phyloP scores from a whole-genome alignment of 2,797 vertebrate species.

The Eospalax fontanierii region DNA sequence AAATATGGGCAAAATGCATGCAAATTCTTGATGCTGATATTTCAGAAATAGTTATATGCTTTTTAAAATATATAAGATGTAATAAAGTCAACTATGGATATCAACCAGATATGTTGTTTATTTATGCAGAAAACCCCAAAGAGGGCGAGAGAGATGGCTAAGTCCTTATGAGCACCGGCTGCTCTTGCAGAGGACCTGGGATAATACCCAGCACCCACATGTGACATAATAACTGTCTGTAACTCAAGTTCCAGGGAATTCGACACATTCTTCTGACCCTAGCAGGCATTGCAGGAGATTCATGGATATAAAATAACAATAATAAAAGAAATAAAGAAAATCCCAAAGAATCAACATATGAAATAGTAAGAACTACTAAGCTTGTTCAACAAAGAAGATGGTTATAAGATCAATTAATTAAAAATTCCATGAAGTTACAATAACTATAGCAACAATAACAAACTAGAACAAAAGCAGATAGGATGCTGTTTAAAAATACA shows the following conservation, averaged over 20 bases:
- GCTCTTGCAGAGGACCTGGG: too few relatives aligned
- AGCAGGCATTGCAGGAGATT: too few relatives aligned
- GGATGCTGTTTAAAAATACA: neutral
- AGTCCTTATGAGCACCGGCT: too few relatives aligned
- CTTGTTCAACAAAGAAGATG: neutral
- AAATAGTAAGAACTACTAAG: slow-evolving; percentile 26
- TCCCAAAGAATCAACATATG: too few relatives aligned
- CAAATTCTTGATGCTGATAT: neutral
- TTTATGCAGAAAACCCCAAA: neutral
- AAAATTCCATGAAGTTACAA: neutral
- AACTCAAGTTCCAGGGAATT: too few relatives aligned
- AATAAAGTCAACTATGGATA: slow-evolving; percentile 28
- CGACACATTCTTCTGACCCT: too few relatives aligned
- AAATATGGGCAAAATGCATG: neutral
- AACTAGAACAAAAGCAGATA: slow-evolving; percentile 1
- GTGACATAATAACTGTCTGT: too few relatives aligned
- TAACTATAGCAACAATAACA: neutral
- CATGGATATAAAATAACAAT: too few relatives aligned
- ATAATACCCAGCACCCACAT: too few relatives aligned
- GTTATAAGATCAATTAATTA: neutral
- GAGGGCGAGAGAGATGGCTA: too few relatives aligned
- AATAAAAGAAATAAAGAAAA: too few relatives aligned
- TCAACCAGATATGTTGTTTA: neutral
- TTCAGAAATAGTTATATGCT: neutral
- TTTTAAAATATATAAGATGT: neutral